Percentiles rank a stretch among this genome's conserved stretches.
Conservation (phyloP, 2,113 vertebrate species). For the Seriola dumerili region DNA sequence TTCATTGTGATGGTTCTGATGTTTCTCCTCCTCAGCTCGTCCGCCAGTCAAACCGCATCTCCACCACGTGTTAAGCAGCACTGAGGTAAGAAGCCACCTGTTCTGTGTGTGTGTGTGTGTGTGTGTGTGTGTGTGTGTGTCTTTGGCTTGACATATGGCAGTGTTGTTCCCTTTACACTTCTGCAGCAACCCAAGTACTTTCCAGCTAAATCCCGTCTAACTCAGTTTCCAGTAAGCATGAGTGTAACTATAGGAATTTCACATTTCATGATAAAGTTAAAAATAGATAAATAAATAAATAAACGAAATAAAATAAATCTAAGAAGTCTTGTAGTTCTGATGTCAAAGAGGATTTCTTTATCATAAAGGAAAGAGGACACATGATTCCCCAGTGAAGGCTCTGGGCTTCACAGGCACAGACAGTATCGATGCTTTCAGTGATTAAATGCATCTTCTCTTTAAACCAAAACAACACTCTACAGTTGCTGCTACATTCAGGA, state of each 20-base stretch:
- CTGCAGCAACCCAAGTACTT: background rate
- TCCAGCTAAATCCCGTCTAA: conserved; percentile 19
- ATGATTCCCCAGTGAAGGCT: background rate
- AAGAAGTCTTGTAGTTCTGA: background rate
- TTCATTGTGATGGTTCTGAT: conserved; percentile 46
- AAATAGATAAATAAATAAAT: background rate
- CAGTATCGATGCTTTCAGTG: background rate
- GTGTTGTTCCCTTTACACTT: background rate
- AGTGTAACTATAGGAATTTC: background rate
- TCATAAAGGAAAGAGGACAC: background rate
- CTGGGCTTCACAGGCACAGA: background rate
- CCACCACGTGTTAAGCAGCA: conserved; percentile 42
- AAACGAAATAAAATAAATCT: no score
- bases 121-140: conserved; percentile 22
- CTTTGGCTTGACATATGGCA: conserved; percentile 44
- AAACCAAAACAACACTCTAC: background rate
- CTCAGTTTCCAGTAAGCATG: background rate
- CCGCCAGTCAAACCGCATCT: conserved; percentile 28
- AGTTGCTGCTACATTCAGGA: background rate
- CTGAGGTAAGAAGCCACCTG: conserved; percentile 56
- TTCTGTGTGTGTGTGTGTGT: background rate
- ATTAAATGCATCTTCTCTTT: background rate
- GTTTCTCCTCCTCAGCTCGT: conserved; percentile 21
- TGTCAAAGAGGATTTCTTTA: background rate
- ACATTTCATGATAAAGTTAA: background rate